These are phyloP conservation scores for Schizopygopsis pylzovi DNA, from an alignment of 2,797 vertebrate species.

Conservation along the genomic window DNA sequence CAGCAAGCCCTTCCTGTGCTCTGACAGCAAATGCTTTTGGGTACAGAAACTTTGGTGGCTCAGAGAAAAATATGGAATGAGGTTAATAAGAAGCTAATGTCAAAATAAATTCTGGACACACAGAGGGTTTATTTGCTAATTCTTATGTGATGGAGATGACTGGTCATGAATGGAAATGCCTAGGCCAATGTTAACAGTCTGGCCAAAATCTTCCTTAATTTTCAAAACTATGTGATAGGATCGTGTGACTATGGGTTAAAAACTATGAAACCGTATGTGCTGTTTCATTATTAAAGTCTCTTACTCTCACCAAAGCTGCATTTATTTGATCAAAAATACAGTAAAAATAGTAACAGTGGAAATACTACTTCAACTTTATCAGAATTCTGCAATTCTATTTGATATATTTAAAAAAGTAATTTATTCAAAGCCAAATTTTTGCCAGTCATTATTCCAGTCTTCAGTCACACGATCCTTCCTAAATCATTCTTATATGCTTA, in stretches of 20 bases:
- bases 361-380: background rate
- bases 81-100: slow-evolving; percentile 11
- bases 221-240: too few species aligned
- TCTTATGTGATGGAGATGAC: background rate
- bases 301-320: background rate
- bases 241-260: too few species aligned
- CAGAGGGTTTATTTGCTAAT: background rate
- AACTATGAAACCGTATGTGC: background rate
- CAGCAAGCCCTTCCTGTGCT: slow-evolving; percentile 59
- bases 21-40: slow-evolving; percentile 53
- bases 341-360: background rate
- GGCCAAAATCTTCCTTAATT: too few species aligned
- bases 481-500: background rate
- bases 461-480: background rate
- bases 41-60: slow-evolving; percentile 50
- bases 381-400: background rate
- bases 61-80: slow-evolving; percentile 26
- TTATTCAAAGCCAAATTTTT: background rate
- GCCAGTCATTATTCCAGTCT: background rate
- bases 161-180: background rate
- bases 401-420: background rate
- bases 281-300: background rate
- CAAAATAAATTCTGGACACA: background rate
- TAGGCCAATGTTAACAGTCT: background rate
- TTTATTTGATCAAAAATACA: background rate